A percentile compares a stretch with the other conserved stretches of the same genome.
Evolutionary conservation across 1,140 invertebrate species (phyloP).

Genomic region (Radopholus similis): DNA sequence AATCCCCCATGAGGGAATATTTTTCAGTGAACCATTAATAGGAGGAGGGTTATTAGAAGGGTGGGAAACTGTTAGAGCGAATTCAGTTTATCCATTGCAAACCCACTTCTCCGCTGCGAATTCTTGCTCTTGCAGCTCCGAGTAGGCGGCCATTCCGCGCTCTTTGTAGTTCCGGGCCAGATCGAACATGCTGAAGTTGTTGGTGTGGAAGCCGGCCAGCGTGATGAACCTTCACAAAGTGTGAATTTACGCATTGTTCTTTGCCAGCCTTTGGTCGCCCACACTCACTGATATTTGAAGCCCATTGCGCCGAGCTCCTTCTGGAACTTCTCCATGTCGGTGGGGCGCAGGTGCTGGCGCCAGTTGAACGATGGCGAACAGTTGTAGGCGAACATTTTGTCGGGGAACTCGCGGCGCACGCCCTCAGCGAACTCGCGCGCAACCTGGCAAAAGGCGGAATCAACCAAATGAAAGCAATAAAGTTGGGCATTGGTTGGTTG

Average conservation of each 20-base stretch:
- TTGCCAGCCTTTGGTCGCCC: not conserved
- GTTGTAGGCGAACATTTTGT: constrained; percentile 62
- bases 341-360: constrained; percentile 58
- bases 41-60: no score
- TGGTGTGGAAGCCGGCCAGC: constrained; percentile 61
- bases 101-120: constrained; percentile 57
- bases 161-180: constrained; percentile 58
- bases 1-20: no score
- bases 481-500: no score
- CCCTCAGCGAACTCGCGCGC: constrained; percentile 61
- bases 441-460: no score
- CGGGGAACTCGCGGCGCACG: constrained; percentile 57
- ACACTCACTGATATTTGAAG: constrained; percentile 60
- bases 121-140: constrained; percentile 60
- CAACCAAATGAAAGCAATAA: no score
- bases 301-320: constrained; percentile 61
- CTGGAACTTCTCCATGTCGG: constrained; percentile 61
- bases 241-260: not conserved
- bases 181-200: constrained; percentile 61
- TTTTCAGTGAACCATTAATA: no score
- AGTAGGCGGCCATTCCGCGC: constrained; percentile 61
- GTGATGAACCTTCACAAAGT: constrained; percentile 56
- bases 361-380: constrained; percentile 62
- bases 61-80: no score
- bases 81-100: not conserved